phyloP scores from a whole-genome alignment of 2,797 vertebrate genomes.

The Ctenopoma multispine region DNA sequence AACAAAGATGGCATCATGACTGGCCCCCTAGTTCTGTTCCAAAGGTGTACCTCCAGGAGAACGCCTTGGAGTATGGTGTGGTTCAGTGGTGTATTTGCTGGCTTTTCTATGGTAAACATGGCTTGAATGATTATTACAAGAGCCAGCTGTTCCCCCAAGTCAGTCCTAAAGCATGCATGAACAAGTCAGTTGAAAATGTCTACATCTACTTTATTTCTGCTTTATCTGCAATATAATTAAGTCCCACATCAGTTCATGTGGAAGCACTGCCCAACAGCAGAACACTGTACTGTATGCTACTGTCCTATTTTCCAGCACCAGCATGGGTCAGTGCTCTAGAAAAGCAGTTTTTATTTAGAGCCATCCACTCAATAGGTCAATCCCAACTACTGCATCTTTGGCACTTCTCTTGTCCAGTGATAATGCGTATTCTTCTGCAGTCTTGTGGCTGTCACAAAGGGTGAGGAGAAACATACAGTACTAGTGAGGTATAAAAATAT shows the following conservation, averaged over 20 bases:
- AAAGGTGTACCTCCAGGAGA: not conserved
- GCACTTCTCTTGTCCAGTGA: conserved; percentile 19
- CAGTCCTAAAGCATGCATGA: conserved; percentile 1
- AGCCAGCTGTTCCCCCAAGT: not conserved
- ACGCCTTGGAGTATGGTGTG: not conserved
- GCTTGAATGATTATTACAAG: conserved; percentile 2
- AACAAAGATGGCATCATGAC: too few relatives aligned
- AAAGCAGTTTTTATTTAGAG: conserved; percentile 29
- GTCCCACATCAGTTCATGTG: conserved; percentile 9
- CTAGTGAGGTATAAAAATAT: conserved; percentile 46
- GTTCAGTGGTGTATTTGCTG: not conserved
- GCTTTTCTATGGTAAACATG: not conserved
- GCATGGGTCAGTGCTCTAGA: conserved; percentile 51
- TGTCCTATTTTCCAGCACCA: conserved; percentile 57
- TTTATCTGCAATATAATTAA: conserved; percentile 11
- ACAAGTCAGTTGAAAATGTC: conserved; percentile 5
- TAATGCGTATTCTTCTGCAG: conserved; percentile 17
- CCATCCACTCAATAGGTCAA: conserved; percentile 1
- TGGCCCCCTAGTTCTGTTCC: too few relatives aligned
- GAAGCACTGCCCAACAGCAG: conserved; percentile 2
- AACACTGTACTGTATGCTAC: conserved; percentile 22
- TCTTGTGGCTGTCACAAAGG: conserved; percentile 46
- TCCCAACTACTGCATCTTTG: conserved; percentile 23
- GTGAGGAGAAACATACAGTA: conserved; percentile 31
- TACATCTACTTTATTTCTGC: conserved; percentile 6